A percentile compares a stretch with the other conserved stretches of the same genome.
These are phyloP conservation scores for Lasiurus cinereus DNA, from an alignment of 2,113 vertebrate genomes.

Conservation along the genomic window DNA sequence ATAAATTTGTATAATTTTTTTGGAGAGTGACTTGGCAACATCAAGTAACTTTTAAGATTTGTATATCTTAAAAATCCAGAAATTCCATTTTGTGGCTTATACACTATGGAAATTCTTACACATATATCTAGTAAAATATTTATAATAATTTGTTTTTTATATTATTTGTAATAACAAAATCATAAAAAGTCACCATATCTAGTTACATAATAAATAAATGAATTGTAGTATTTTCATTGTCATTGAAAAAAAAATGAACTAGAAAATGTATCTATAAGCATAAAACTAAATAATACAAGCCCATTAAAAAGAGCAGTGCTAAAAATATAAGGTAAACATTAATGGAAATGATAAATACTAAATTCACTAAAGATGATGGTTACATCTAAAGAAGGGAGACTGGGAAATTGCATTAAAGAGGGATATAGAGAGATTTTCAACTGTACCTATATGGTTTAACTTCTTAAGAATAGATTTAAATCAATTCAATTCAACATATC, in stretches of 20 bases:
- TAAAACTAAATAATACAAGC: neutral
- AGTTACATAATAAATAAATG: neutral
- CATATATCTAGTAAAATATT: neutral
- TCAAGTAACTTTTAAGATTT: constrained; percentile 6
- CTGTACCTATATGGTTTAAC: neutral
- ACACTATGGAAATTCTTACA: neutral
- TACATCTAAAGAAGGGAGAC: neutral
- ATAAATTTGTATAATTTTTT: neutral
- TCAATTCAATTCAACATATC: neutral
- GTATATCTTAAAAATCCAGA: constrained; percentile 37
- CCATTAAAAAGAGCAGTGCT: neutral
- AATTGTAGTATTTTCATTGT: neutral
- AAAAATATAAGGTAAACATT: neutral
- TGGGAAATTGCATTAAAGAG: neutral
- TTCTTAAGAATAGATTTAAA: constrained; percentile 21
- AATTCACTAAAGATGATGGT: neutral
- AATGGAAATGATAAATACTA: neutral
- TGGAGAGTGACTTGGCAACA: neutral
- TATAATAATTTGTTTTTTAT: neutral
- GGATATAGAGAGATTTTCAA: neutral
- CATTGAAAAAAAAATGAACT: neutral
- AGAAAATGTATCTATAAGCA: neutral
- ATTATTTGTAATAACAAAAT: constrained; percentile 1
- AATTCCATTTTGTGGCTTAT: neutral
- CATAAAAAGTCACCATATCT: neutral